Base-by-base conservation (phyloP, 2,888 invertebrate genomes). In the Chelonus formosanus region DNA sequence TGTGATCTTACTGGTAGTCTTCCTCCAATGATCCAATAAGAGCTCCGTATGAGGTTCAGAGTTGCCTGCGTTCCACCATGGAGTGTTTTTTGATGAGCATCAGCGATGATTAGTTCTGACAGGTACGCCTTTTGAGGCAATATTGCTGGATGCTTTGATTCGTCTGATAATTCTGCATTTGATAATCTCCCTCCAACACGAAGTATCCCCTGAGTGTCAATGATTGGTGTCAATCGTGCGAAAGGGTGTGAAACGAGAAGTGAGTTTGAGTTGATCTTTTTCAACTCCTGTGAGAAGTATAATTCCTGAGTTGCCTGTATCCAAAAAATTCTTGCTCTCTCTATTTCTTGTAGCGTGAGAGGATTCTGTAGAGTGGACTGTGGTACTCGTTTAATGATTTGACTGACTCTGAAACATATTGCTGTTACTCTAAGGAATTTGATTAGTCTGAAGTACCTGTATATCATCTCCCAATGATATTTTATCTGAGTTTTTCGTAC, bases 61-160 rank as follows among this genome's bases (percentile, higher is more conserved):
- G 70, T 73, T 0, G 64, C 6, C 44, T 73, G 71, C 3, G 67
- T 65, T 2, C 74, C 72, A 8, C 71, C 69, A 6, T 70, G 70
- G 3, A 74, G 35, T 0, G 70, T 70, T 4, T 35, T 53, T 2
- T 5, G 3, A 43, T 74, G 73, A 32, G 68, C 62, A 32, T 71
- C 54, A 20, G 43, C 56, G 7, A 74, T 63, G 6, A 73, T 44
- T 0, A 71, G 58, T 6, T n/a, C 5, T 0, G 67, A 59, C 3
- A 71, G 56, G 0, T 20, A 58, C 4, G 67, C 65, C 3, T 54
- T 3, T 0, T 65, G 52, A 34, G 71, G 68, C 0, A 72, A 20
- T 0, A 74, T 73, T 0, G 65, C 53, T 0, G 71, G 69, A n/a
- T 70, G 70, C 7, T 70, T 70, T 0, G n/a, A 5, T 0, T 70